A percentile compares a stretch with the other conserved stretches of the same genome.
Conservation (phyloP, 2,797 vertebrate species). For the Silurus lanzhouensis region DNA sequence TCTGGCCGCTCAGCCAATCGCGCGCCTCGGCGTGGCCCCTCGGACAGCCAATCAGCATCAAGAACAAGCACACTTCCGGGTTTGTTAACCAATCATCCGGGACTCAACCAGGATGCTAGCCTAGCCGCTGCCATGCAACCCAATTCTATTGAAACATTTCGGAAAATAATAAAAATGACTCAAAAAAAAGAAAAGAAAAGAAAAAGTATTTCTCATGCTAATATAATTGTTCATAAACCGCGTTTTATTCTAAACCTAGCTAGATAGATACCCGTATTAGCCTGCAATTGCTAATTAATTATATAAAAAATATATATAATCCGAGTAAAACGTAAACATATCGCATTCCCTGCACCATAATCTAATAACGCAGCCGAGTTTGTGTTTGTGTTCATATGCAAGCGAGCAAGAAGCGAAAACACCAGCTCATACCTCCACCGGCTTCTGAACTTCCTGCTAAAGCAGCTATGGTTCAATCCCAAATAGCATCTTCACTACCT, state of each 20-base stretch:
- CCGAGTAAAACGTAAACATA: not conserved
- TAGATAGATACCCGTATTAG: not conserved
- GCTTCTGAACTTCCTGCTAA: conserved; percentile 69
- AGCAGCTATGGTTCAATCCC: conserved; percentile 64
- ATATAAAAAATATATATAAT: not conserved
- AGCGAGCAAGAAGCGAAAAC: not conserved
- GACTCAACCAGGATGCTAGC: conserved; percentile 32
- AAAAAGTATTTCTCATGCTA: not conserved
- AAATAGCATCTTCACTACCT: not conserved
- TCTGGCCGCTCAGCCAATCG: conserved; percentile 68
- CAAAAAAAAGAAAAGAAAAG: rapidly evolving
- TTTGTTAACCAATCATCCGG: not conserved
- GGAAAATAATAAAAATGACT: not conserved
- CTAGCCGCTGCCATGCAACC: not conserved
- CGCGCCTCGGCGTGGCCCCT: conserved; percentile 69
- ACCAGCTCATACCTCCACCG: conserved; percentile 72
- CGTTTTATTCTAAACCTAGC: not conserved
- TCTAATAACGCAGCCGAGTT: not conserved
- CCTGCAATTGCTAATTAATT: not conserved
- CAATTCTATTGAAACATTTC: not conserved
- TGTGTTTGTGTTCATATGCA: no score
- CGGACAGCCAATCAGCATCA: conserved; percentile 65
- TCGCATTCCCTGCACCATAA: not conserved
- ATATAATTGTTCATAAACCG: not conserved
- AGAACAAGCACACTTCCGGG: conserved; percentile 8